Conservation (phyloP, 2,113 vertebrate genomes). For the Pica pica region DNA sequence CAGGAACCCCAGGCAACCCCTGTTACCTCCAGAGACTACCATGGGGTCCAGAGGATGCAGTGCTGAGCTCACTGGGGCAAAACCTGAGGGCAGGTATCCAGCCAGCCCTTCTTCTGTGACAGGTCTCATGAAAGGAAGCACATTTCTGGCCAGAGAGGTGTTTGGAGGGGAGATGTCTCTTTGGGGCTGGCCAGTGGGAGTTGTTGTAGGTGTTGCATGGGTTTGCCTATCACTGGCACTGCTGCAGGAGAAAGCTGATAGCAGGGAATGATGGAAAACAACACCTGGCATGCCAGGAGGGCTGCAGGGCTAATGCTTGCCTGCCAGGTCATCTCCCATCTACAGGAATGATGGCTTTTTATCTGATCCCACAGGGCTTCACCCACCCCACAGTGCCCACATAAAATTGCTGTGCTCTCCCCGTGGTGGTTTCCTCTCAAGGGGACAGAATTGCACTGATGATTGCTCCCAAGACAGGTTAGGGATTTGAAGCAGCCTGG, state of each 20-base stretch:
- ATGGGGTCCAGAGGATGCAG: not conserved
- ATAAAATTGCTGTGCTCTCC: not conserved
- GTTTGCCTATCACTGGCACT: not conserved
- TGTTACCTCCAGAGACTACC: not conserved
- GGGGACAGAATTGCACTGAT: not conserved
- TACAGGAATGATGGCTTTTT: not conserved
- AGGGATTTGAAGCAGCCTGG: not conserved
- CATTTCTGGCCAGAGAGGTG: not conserved
- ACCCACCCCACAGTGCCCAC: not conserved
- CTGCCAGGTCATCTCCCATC: not conserved
- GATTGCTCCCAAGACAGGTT: not conserved
- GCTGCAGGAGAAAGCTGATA: not conserved
- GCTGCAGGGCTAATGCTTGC: not conserved
- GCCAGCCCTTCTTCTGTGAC: not conserved
- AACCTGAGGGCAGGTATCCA: not conserved
- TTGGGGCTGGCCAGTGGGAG: not conserved
- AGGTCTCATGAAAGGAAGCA: not conserved
- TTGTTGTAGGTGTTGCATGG: not conserved
- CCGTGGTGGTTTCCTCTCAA: not conserved
- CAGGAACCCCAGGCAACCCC: not conserved
- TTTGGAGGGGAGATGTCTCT: not conserved
- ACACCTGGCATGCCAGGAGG: fast-evolving
- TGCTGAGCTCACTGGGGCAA: not conserved
- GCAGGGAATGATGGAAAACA: not conserved
- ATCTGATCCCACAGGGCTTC: not conserved